Conservation (phyloP, 2,888 invertebrate genomes). For the Ormyrus rosae region DNA sequence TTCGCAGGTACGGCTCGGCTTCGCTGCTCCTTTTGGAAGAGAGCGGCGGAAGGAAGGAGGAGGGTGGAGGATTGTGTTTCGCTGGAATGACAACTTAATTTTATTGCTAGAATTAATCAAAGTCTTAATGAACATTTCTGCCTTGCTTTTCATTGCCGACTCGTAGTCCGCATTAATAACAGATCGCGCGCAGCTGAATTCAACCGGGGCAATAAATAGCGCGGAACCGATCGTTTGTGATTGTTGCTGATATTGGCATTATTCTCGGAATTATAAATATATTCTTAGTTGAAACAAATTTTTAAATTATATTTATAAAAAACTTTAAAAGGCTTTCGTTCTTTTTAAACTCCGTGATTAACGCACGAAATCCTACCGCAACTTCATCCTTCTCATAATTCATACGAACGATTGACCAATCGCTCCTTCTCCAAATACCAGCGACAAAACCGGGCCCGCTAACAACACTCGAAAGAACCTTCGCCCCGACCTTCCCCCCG, state of each 20-base stretch:
- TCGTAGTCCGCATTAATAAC: constrained; percentile 14
- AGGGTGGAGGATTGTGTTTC: constrained; percentile 19
- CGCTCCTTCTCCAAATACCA: too few relatives aligned
- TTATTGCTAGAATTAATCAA: constrained; percentile 40
- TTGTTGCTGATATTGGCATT: background rate
- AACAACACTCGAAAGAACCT: background rate
- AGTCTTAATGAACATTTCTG: constrained; percentile 36
- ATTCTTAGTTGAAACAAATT: too few relatives aligned
- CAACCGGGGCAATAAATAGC: background rate
- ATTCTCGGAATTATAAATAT: too few relatives aligned
- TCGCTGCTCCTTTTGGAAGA: too few relatives aligned
- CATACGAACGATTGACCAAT: too few relatives aligned
- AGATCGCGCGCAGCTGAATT: constrained; percentile 5
- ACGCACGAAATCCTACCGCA: too few relatives aligned
- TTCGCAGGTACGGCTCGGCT: background rate
- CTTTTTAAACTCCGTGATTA: too few relatives aligned
- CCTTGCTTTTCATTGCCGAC: background rate
- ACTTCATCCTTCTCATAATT: too few relatives aligned
- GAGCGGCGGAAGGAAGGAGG: too few relatives aligned
- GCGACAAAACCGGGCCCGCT: background rate
- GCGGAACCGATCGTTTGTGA: background rate
- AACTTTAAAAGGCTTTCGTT: too few relatives aligned
- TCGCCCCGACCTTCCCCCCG: background rate
- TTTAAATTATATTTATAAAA: too few relatives aligned
- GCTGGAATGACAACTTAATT: constrained; percentile 42